These are phyloP conservation scores for Eufriesea mexicana DNA, from an alignment of 1,140 invertebrate genomes.

Conservation along the genomic window DNA sequence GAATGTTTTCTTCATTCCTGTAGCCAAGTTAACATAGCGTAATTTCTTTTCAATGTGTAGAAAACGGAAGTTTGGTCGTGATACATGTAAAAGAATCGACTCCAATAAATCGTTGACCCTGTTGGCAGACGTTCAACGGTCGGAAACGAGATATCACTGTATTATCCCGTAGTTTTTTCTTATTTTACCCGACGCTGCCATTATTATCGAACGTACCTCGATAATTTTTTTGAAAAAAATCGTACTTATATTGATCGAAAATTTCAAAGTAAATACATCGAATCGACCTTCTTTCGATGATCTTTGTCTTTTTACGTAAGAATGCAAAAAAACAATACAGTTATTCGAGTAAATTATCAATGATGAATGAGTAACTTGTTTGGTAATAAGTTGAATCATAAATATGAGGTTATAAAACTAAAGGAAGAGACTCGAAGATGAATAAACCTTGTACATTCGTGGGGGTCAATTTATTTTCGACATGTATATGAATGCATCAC, in stretches of 20 bases:
- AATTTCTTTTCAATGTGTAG: neutral
- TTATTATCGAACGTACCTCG: too few relatives aligned
- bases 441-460: neutral
- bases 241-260: too few relatives aligned
- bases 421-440: neutral
- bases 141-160: neutral
- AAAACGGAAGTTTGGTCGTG: neutral
- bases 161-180: too few relatives aligned
- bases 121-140: neutral
- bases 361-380: neutral
- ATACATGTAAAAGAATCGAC: neutral
- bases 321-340: too few relatives aligned
- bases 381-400: too few relatives aligned
- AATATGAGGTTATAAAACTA: neutral
- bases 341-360: neutral
- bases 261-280: too few relatives aligned
- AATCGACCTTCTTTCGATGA: too few relatives aligned
- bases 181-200: too few relatives aligned
- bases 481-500: neutral
- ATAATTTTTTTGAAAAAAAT: too few relatives aligned
- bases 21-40: neutral
- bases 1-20: neutral
- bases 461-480: neutral
- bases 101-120: conserved; percentile 1
- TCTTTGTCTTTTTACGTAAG: too few relatives aligned